Base-by-base conservation (phyloP, 2,888 invertebrate species). In the Callimorpha dominula region DNA sequence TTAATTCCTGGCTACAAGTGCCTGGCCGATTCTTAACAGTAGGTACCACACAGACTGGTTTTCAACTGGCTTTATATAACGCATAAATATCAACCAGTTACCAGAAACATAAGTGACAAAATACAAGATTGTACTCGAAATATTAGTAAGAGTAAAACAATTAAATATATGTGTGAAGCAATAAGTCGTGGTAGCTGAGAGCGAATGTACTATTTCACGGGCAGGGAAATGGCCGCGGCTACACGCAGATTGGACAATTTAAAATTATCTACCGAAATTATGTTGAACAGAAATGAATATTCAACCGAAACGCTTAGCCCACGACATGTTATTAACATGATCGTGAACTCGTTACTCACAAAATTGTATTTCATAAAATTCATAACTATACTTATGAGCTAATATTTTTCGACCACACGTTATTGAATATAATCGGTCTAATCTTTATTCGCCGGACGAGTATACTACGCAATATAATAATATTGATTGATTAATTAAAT, bases 301-400 rank as follows among this genome's bases (percentile, higher is more conserved):
- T 95, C 94, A 95, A 92, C 90, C 90, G 92, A 94, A 94, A 92
- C 93, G 91, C 91, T 95, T 94, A 94, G 88, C 91, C 85, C 88
- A 85, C 86, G 88, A 86, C 91, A 89, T 94, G 92, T 93, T 95
- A 95, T 95, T 95, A 95, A 94, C 92, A 91, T 88, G 94, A 92
- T 95, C 94, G 95, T 93, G 93, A 92, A 91, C 92, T 94, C 93
- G 95, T 95, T 95, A 95, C 91, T 81, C 84, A 89, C 90, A 87
- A 94, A 94, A 95, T 95, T 95, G 92, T 95, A 94, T 95, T 95
- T 95, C 90, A 95, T 95, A 94, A 94, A 93, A 92, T 85, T 94
- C 91, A 94, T 94, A 90, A 95, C 94, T 92, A 94, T 94, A 95
- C 91, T 95, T 95, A 94, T 89, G 90, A 94, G 90, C 92, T 94